A percentile compares a stretch with the other conserved stretches of the same genome.
phyloP scores from a whole-genome alignment of 2,113 vertebrate genomes.

The Cichladusa arquata region DNA sequence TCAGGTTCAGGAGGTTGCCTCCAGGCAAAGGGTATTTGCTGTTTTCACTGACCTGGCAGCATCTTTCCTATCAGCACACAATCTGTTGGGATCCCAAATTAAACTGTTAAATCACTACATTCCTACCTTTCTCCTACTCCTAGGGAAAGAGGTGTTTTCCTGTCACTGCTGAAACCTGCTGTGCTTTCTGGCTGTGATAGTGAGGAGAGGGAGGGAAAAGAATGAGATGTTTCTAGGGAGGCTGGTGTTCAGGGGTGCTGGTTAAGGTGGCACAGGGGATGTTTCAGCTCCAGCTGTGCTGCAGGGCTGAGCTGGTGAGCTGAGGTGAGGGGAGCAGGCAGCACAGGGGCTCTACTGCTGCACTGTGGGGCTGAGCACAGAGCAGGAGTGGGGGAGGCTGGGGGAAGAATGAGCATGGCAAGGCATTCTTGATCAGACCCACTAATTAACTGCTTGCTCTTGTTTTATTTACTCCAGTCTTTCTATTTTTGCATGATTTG shows the following conservation, averaged over 20 bases:
- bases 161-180: background rate
- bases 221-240: background rate
- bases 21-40: background rate
- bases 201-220: background rate
- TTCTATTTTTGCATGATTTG: slow-evolving; percentile 60
- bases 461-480: slow-evolving; percentile 45
- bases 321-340: background rate
- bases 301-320: background rate
- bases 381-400: background rate
- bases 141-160: background rate
- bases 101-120: background rate
- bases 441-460: slow-evolving; percentile 44
- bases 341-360: background rate
- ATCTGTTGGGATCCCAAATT: background rate
- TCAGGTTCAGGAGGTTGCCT: background rate
- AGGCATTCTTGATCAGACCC: slow-evolving; percentile 25
- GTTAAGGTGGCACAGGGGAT: background rate
- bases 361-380: background rate
- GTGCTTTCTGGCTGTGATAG: background rate
- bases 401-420: background rate
- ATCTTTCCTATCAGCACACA: background rate
- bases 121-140: background rate
- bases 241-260: background rate
- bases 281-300: background rate
- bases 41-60: background rate